Percentiles rank a stretch among this genome's conserved stretches.
These are phyloP conservation scores for Oryzias sinensis DNA, from an alignment of 2,797 vertebrate species.

Conservation along the genomic window DNA sequence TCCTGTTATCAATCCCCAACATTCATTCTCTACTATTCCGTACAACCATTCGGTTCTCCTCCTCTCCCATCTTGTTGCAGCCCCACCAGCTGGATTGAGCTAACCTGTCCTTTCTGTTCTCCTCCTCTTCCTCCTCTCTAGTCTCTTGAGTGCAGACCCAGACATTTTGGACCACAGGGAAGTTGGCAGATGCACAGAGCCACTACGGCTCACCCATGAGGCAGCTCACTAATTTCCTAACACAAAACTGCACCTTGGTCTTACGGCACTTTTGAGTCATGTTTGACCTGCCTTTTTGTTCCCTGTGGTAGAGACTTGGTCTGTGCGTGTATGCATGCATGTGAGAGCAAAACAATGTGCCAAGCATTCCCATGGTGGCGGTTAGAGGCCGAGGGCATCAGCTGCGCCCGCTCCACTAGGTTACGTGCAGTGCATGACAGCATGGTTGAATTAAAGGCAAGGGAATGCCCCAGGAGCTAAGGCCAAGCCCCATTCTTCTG, in stretches of 20 bases:
- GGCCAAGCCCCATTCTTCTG: slow-evolving; percentile 15
- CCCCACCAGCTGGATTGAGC: slow-evolving; percentile 30
- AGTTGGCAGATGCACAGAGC: slow-evolving; percentile 34
- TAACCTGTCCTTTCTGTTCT: slow-evolving; percentile 28
- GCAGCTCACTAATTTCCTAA: slow-evolving; percentile 25
- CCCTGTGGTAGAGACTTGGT: slow-evolving; percentile 48
- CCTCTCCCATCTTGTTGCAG: slow-evolving; percentile 13
- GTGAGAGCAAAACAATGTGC: slow-evolving; percentile 24
- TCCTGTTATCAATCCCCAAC: slow-evolving; percentile 17
- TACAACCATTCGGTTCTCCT: slow-evolving; percentile 25
- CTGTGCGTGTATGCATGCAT: slow-evolving; percentile 6
- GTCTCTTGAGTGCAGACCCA: slow-evolving; percentile 43
- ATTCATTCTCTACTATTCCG: slow-evolving; percentile 9
- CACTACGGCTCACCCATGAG: slow-evolving; percentile 12
- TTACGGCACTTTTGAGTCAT: slow-evolving; percentile 50
- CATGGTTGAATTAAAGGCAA: slow-evolving; percentile 41
- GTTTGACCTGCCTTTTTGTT: slow-evolving; percentile 58
- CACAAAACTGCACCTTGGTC: slow-evolving; percentile 26
- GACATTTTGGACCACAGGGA: slow-evolving; percentile 48
- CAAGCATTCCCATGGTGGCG: slow-evolving; percentile 40
- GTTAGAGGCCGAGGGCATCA: slow-evolving; percentile 33
- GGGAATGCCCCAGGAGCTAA: slow-evolving; percentile 31
- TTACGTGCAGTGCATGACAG: slow-evolving; percentile 37
- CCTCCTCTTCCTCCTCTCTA: slow-evolving; percentile 11
- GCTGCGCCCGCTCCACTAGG: slow-evolving; percentile 47